A percentile compares a stretch with the other conserved stretches of the same genome.
These are phyloP conservation scores for Euwallacea similis DNA, from an alignment of 1,140 invertebrate genomes.

Conservation along the genomic window DNA sequence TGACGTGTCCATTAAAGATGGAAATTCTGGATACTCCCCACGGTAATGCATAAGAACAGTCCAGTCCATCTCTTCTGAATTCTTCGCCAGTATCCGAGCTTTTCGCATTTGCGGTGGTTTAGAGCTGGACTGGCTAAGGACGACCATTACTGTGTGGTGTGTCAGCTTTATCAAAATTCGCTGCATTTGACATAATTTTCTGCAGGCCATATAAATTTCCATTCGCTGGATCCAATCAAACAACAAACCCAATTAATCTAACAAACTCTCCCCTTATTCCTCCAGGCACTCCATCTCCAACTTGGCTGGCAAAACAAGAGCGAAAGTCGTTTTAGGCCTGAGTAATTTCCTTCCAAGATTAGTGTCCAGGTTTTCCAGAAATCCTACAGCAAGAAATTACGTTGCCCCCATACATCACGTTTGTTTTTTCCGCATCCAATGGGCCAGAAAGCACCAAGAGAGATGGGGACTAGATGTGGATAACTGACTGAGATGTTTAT, in stretches of 20 bases:
- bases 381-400: constrained; percentile 33
- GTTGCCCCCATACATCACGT: constrained; percentile 28
- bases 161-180: too few species aligned
- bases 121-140: too few species aligned
- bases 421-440: constrained; percentile 36
- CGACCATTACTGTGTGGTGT: too few species aligned
- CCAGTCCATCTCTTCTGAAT: too few species aligned
- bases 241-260: background rate
- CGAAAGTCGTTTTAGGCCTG: constrained; percentile 32
- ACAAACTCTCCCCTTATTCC: background rate
- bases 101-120: too few species aligned
- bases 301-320: constrained; percentile 16
- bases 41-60: too few species aligned
- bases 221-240: background rate
- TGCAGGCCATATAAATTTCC: background rate
- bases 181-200: too few species aligned
- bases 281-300: background rate
- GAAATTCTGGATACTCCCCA: too few species aligned
- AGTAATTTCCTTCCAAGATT: constrained; percentile 30
- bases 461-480: background rate
- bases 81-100: too few species aligned
- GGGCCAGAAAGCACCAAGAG: constrained; percentile 25
- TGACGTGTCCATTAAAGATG: too few species aligned
- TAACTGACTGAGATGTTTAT: too few species aligned
- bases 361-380: constrained; percentile 33